Evolutionary conservation across 2,888 invertebrate species (phyloP).

Genomic region (Blera fallax): DNA sequence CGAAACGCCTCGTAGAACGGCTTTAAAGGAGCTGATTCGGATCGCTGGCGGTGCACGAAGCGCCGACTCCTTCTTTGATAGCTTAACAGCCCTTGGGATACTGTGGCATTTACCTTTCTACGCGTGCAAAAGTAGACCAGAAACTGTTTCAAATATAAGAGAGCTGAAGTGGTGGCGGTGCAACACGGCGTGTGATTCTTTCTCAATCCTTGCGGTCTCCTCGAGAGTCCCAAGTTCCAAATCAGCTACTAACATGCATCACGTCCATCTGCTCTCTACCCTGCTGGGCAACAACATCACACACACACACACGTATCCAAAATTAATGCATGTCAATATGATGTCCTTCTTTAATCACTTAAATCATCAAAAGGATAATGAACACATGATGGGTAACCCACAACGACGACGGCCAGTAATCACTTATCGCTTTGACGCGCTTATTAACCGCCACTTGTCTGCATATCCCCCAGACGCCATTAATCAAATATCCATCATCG

Average conservation of each 20-base stretch:
- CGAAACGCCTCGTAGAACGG: too few species aligned
- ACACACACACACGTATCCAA: neutral
- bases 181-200: too few species aligned
- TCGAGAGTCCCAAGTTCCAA: too few species aligned
- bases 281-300: neutral
- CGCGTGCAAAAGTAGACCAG: too few species aligned
- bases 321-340: neutral
- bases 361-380: constrained; percentile 1
- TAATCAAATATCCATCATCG: constrained; percentile 11
- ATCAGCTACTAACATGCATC: neutral
- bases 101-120: too few species aligned
- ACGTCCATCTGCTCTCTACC: neutral
- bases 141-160: too few species aligned
- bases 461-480: neutral
- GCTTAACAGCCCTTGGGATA: too few species aligned
- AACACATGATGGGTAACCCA: neutral
- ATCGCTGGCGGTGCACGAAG: too few species aligned
- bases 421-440: constrained; percentile 1
- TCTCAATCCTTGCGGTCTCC: too few species aligned
- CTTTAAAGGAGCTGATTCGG: too few species aligned
- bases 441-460: neutral
- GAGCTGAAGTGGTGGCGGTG: too few species aligned
- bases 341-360: constrained; percentile 14
- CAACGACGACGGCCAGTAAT: neutral
- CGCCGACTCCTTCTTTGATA: too few species aligned